phyloP scores from a whole-genome alignment of 2,888 invertebrate genomes.

The Argyra leucocephala region DNA sequence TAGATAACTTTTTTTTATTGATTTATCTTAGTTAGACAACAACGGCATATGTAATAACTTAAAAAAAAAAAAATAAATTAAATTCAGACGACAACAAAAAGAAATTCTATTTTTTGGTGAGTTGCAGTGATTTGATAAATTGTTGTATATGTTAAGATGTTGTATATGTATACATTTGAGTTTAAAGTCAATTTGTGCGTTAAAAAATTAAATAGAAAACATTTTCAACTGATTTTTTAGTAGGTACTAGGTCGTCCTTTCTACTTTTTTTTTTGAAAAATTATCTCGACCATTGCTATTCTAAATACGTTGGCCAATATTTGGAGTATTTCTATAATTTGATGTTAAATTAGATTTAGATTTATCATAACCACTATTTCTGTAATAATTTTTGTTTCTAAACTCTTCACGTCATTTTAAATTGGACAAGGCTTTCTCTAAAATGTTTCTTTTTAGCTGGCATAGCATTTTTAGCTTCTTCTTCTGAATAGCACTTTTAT shows the following conservation, averaged over 20 bases:
- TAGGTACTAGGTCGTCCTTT: slow-evolving; percentile 47
- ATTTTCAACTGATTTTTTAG: slow-evolving; percentile 70
- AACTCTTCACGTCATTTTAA: slow-evolving; percentile 52
- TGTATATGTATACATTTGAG: too few relatives aligned
- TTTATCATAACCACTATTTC: slow-evolving; percentile 19
- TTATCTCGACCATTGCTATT: slow-evolving; percentile 29
- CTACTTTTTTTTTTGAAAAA: slow-evolving; percentile 31
- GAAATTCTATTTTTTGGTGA: too few relatives aligned
- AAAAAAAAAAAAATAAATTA: too few relatives aligned
- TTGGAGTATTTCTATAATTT: slow-evolving; percentile 16
- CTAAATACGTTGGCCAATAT: slow-evolving; percentile 13
- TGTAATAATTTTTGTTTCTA: slow-evolving; percentile 29
- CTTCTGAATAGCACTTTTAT: slow-evolving; percentile 67
- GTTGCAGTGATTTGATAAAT: too few relatives aligned
- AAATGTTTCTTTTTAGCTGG: slow-evolving; percentile 61
- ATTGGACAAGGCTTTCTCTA: slow-evolving; percentile 60
- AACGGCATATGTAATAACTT: too few relatives aligned
- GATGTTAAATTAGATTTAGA: slow-evolving; percentile 16
- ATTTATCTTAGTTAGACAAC: too few relatives aligned
- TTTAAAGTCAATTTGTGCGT: slow-evolving; percentile 60
- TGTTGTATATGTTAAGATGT: too few relatives aligned
- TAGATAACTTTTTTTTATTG: too few relatives aligned
- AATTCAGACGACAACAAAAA: too few relatives aligned
- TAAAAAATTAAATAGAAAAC: slow-evolving; percentile 71
- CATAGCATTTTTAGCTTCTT: slow-evolving; percentile 66